A percentile compares a stretch with the other conserved stretches of the same genome.
phyloP scores from a whole-genome alignment of 1,140 invertebrate genomes.

The Frieseomelitta varia region DNA sequence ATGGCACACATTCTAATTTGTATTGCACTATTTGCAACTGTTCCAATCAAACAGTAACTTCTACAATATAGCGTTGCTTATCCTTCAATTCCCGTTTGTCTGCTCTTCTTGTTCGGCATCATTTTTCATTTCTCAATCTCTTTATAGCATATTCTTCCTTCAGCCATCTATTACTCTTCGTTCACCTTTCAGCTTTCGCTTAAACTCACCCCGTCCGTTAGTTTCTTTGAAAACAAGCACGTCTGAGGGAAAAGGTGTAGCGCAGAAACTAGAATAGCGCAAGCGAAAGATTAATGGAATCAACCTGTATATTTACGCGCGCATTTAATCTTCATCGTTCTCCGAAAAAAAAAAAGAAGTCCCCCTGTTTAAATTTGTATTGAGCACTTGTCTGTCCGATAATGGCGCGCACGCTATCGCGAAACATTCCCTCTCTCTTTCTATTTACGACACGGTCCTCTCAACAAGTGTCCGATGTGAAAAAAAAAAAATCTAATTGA shows the following conservation, averaged over 20 bases:
- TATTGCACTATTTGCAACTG: neutral
- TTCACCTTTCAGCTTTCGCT: slow-evolving; percentile 49
- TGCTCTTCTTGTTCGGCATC: slow-evolving; percentile 15
- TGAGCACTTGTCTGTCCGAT: neutral
- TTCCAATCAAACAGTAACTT: neutral
- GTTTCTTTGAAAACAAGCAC: slow-evolving; percentile 53
- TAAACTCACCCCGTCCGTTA: slow-evolving; percentile 39
- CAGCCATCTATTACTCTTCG: slow-evolving; percentile 52
- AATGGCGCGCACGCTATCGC: neutral
- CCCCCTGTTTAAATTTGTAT: slow-evolving; percentile 15
- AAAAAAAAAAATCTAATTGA: slow-evolving; percentile 4
- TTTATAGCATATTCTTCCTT: slow-evolving; percentile 53
- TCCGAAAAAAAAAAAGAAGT: neutral
- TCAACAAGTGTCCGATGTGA: slow-evolving; percentile 22
- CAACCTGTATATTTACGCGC: slow-evolving; percentile 25
- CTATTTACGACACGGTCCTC: neutral
- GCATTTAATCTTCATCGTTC: slow-evolving; percentile 25
- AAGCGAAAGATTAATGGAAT: slow-evolving; percentile 52
- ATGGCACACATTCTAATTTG: neutral
- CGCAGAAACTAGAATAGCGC: slow-evolving; percentile 32
- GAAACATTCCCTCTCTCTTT: neutral
- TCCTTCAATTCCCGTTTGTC: slow-evolving; percentile 25
- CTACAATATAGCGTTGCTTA: neutral
- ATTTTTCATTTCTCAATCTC: slow-evolving; percentile 54
- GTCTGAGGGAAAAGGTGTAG: slow-evolving; percentile 17